Evolutionary conservation across 2,888 invertebrate species (phyloP), one percentile per base, ranked within the genome.

Genomic region (Agonopterix alstromeriana): DNA sequence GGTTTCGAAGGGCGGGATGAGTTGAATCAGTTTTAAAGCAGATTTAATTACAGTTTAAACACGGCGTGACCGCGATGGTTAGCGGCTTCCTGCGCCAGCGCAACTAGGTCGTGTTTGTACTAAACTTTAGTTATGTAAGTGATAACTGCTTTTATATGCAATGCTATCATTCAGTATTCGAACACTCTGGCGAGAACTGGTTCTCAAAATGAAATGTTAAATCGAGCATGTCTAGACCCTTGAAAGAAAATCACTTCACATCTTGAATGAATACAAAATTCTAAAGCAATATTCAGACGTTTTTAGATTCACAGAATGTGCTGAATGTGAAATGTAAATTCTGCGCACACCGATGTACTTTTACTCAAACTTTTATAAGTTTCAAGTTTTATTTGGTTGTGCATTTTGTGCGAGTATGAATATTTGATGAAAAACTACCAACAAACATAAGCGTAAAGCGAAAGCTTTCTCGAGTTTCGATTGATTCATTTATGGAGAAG

Each of bases 21-120:
- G 65, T 67, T 65, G 68, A 75, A 76, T 77, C 73, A 72, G 67
- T 73, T 70, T 74, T 70, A 67, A 67, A 68, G 68, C 62, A 62
- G 67, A 63, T 83, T 79, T 83, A 82, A 83, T 84, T 76, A 77
- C 70, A 73, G 70, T 70, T 74, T 70, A 76, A 81, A 81, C 73
- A 75, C 70, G 65, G 68, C 75, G 65, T 72, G 70, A 73, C 76
- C 69, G 67, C 70, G 63, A 63, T 71, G 73, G 76, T 79, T 73
- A 79, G 76, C 73, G 61, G 81, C 70, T 82, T 85, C 86, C 86
- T 85, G 83, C 67, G 73, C 65, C 17, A 40, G 50, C 66, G 59
- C 73, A 77, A 70, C 69, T 79, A 66, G 76, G 76, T 71, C 78
- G 71, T 70, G 74, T 70, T 77, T 69, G 70, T 66, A 58, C 67